phyloP scores from a whole-genome alignment of 2,797 vertebrate genomes.

The Bryconaethiops microstoma region DNA sequence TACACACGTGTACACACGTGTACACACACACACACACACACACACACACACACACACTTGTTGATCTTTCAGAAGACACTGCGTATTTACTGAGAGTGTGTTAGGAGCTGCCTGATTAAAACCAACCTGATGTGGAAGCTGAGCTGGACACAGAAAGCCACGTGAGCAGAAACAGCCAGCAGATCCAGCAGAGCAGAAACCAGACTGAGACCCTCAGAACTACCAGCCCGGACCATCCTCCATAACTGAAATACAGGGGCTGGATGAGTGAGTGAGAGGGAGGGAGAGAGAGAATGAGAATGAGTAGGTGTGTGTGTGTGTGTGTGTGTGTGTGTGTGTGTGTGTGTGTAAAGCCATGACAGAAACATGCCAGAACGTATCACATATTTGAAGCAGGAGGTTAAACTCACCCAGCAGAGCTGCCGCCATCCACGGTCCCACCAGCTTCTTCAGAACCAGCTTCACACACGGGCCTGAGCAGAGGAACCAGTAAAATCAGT shows the following conservation, averaged over 20 bases:
- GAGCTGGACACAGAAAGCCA: conserved; percentile 75
- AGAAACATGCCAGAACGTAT: background rate
- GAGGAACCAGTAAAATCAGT: background rate
- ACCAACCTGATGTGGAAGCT: conserved; percentile 81
- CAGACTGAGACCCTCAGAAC: conserved; percentile 81
- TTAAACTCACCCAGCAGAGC: conserved; percentile 77
- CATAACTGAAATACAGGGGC: conserved; percentile 83
- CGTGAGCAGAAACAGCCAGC: conserved; percentile 76
- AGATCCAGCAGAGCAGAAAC: conserved; percentile 79
- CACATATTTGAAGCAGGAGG: background rate
- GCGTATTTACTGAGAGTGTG: too few species aligned
- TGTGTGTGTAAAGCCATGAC: background rate
- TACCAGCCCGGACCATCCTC: conserved; percentile 76
- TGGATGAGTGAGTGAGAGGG: conserved; percentile 57
- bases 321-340: background rate
- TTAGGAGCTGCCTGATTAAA: too few species aligned
- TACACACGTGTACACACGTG: conserved; percentile 25
- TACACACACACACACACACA: conserved; percentile 13
- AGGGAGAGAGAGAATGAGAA: background rate
- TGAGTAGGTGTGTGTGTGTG: background rate
- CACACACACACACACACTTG: background rate
- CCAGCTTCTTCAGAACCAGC: conserved; percentile 77
- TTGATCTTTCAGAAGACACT: too few species aligned
- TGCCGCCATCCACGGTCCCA: conserved; percentile 80
- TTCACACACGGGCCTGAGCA: conserved; percentile 80